A percentile compares a stretch with the other conserved stretches of the same genome.
phyloP scores from a whole-genome alignment of 2,113 vertebrate species.

The Microcebus ravelobensis region DNA sequence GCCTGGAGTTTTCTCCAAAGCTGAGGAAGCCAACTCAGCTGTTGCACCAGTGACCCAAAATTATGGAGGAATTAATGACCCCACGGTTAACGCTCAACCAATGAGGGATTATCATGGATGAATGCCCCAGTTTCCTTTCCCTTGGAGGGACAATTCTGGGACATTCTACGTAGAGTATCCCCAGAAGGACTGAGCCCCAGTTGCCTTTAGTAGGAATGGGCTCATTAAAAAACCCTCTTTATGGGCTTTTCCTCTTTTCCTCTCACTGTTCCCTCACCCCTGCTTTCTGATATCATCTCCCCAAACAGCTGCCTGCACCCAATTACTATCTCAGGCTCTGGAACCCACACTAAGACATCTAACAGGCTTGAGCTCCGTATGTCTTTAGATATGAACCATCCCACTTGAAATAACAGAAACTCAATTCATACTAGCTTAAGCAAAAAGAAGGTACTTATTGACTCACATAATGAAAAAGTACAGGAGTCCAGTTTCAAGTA shows the following conservation, averaged over 20 bases:
- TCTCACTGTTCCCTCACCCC: background rate
- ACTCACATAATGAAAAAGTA: background rate
- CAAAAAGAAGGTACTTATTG: background rate
- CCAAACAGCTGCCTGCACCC: too few relatives aligned
- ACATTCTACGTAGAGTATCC: background rate
- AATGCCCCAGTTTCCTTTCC: background rate
- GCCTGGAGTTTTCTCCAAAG: background rate
- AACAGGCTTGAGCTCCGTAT: background rate
- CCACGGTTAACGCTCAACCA: background rate
- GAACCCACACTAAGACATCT: background rate
- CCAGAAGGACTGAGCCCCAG: background rate
- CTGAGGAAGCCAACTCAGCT: background rate
- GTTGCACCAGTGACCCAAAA: background rate
- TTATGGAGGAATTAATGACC: background rate
- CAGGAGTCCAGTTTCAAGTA: background rate
- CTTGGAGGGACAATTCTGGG: background rate
- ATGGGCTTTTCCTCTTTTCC: background rate
- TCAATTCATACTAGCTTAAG: background rate
- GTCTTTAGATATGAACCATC: background rate
- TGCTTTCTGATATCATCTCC: background rate
- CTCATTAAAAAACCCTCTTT: background rate
- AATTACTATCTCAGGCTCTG: background rate
- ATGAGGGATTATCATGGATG: background rate
- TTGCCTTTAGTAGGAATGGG: background rate
- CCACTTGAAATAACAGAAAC: background rate